Conservation (phyloP, 2,113 vertebrate species). For the Notothenia coriiceps region DNA sequence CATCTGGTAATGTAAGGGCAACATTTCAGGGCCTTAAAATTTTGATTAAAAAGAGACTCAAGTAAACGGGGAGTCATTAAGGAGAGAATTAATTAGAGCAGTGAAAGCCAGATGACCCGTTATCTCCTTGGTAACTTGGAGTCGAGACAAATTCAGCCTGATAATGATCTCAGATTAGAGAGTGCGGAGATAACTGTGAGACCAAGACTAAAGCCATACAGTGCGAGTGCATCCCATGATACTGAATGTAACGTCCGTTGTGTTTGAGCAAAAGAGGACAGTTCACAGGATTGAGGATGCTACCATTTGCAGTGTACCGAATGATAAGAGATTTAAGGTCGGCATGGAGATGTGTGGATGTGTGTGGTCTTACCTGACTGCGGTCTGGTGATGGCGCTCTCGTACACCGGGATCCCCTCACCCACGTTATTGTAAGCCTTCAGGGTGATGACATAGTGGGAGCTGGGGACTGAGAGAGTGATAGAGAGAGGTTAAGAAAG, state of each 20-base stretch:
- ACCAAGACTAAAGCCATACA: neutral
- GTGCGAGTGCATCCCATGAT: neutral
- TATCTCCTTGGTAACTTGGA: conserved; percentile 56
- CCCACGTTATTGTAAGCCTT: conserved; percentile 97
- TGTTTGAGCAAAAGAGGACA: neutral
- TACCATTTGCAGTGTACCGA: neutral
- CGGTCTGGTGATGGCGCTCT: conserved; percentile 95
- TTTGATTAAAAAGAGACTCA: conserved; percentile 53
- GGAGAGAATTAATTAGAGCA: conserved; percentile 48
- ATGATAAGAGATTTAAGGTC: neutral
- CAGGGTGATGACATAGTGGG: conserved; percentile 97
- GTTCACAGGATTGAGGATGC: neutral
- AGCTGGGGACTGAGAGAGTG: conserved; percentile 89
- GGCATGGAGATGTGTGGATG: neutral
- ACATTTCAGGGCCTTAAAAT: conserved; percentile 16
- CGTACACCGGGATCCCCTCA: conserved; percentile 96
- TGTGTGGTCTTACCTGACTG: conserved; percentile 89
- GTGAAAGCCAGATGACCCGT: conserved; percentile 34
- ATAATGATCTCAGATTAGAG: conserved; percentile 53
- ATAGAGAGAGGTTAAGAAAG: neutral
- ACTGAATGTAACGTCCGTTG: neutral
- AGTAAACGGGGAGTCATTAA: conserved; percentile 19
- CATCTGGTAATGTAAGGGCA: neutral
- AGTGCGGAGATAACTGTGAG: conserved; percentile 31
- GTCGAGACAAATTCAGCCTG: conserved; percentile 45